A percentile compares a stretch with the other conserved stretches of the same genome.
Conservation (phyloP, 2,113 vertebrate species). For the Turnix velox region DNA sequence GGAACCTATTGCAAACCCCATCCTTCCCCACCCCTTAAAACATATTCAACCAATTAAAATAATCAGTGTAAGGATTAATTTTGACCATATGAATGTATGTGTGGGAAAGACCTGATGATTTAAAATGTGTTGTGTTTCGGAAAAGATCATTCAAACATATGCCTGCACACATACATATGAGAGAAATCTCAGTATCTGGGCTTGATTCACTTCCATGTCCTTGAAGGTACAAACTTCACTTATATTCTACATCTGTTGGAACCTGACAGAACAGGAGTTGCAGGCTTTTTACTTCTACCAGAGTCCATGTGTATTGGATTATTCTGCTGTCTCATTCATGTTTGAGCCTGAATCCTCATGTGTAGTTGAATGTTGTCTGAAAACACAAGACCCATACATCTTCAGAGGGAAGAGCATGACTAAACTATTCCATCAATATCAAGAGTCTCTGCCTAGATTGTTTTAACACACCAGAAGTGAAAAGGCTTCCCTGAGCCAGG, state of each 20-base stretch:
- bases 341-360: not conserved
- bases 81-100: not conserved
- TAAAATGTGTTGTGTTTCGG: slow-evolving; percentile 7
- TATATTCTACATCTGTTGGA: not conserved
- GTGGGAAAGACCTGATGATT: not conserved
- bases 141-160: slow-evolving; percentile 7
- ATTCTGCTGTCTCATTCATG: accelerated
- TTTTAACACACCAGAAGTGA: not conserved
- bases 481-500: not conserved
- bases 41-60: slow-evolving; percentile 18
- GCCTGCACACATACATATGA: not conserved
- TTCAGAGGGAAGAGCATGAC: not conserved
- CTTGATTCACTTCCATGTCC: not conserved
- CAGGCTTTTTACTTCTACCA: not conserved
- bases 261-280: not conserved
- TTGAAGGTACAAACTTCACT: not conserved
- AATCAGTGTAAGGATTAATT: not conserved
- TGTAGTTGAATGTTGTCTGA: not conserved
- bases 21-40: not conserved
- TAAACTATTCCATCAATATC: not conserved
- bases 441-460: not conserved
- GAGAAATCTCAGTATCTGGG: not conserved
- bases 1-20: not conserved
- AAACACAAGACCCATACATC: not conserved
- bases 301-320: not conserved